Evolutionary conservation across 2,113 vertebrate genomes (phyloP).

Genomic region (Emydura subglobosa): DNA sequence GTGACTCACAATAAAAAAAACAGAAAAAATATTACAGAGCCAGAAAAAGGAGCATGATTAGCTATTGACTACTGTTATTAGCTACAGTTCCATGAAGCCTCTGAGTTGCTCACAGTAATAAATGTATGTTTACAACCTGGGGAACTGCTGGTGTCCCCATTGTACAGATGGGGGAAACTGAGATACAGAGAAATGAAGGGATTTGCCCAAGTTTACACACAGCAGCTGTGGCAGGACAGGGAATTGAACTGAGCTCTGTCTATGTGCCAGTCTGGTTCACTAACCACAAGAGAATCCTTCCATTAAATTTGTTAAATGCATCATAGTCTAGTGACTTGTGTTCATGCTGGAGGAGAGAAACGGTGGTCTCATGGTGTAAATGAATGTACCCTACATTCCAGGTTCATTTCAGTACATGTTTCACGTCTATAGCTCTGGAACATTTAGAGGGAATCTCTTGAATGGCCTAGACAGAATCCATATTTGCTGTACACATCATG

Average conservation of each 20-base stretch:
- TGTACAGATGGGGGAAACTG: background rate
- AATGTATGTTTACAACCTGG: background rate
- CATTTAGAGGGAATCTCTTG: background rate
- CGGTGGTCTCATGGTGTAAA: background rate
- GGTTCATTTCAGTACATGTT: background rate
- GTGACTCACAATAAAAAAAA: background rate
- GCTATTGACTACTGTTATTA: background rate
- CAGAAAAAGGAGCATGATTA: background rate
- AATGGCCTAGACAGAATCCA: background rate
- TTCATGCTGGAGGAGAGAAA: background rate
- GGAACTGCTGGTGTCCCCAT: background rate
- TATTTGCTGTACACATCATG: background rate
- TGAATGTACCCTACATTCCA: background rate
- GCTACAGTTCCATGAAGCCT: background rate
- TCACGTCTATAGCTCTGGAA: background rate
- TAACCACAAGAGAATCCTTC: rapidly evolving
- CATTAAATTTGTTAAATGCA: background rate
- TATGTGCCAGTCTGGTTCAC: background rate
- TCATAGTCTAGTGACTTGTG: background rate
- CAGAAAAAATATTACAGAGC: background rate
- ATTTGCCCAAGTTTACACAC: rapidly evolving
- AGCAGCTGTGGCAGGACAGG: rapidly evolving
- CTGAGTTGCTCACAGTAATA: background rate
- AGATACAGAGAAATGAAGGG: background rate
- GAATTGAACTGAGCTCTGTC: background rate